phyloP scores from a whole-genome alignment of 2,797 vertebrate species.

The Coccyzus lansbergi region DNA sequence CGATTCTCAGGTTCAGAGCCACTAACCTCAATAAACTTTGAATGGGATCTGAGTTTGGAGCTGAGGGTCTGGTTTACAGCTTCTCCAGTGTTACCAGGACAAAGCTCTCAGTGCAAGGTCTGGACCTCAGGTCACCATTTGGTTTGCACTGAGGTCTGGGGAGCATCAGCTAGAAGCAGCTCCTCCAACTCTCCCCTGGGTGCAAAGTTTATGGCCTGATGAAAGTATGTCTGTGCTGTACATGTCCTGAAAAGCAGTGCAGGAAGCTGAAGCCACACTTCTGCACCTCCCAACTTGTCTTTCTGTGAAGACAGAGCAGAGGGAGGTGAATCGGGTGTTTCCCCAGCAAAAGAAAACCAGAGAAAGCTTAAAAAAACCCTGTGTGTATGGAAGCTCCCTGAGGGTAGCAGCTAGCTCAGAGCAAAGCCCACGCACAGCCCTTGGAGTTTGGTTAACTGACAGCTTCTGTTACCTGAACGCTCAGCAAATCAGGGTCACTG shows the following conservation, averaged over 20 bases:
- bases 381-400: background rate
- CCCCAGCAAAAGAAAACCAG: background rate
- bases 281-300: background rate
- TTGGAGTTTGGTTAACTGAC: background rate
- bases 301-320: background rate
- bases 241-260: background rate
- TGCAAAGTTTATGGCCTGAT: background rate
- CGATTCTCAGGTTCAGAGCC: background rate
- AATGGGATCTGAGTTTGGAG: background rate
- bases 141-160: background rate
- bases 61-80: background rate
- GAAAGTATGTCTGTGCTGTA: rapidly evolving
- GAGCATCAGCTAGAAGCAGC: background rate
- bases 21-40: background rate
- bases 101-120: background rate
- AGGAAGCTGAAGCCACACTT: background rate
- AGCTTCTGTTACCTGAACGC: background rate
- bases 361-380: background rate
- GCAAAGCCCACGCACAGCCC: background rate
- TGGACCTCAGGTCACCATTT: background rate
- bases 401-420: background rate
- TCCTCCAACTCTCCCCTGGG: background rate
- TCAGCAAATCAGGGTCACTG: conserved; percentile 5
- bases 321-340: rapidly evolving
- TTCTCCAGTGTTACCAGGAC: background rate